Conservation (phyloP, 2,888 invertebrate genomes). For the Athalia circularis region DNA sequence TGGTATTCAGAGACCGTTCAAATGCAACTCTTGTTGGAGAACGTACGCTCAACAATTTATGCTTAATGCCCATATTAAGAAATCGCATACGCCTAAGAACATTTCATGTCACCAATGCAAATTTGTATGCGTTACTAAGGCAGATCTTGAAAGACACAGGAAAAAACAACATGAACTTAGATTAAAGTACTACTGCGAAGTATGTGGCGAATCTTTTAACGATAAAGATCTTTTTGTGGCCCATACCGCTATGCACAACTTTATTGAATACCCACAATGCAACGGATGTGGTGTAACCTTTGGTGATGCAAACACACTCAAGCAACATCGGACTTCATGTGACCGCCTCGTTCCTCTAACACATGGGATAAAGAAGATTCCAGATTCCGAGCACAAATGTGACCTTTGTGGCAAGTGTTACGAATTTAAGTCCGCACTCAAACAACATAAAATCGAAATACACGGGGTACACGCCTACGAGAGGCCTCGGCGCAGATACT, state of each 20-base stretch:
- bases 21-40: constrained; percentile 63
- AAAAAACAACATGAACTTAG: constrained; percentile 56
- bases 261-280: constrained; percentile 62
- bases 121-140: constrained; percentile 62
- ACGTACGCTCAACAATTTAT: constrained; percentile 65
- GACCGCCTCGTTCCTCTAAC: constrained; percentile 33
- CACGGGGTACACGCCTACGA: constrained; percentile 58
- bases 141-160: constrained; percentile 62
- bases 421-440: constrained; percentile 63
- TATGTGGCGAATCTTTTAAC: constrained; percentile 60
- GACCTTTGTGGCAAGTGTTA: constrained; percentile 60
- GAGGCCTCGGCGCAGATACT: constrained; percentile 57
- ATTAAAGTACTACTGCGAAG: constrained; percentile 58
- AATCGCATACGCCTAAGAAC: constrained; percentile 62
- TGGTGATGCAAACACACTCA: constrained; percentile 58
- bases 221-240: constrained; percentile 56
- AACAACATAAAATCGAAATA: constrained; percentile 62
- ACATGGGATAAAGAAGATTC: constrained; percentile 22
- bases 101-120: constrained; percentile 61
- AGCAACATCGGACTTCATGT: constrained; percentile 59
- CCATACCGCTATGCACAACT: constrained; percentile 61
- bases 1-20: constrained; percentile 65
- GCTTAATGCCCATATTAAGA: constrained; percentile 66
- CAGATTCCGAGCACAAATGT: constrained; percentile 57
- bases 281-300: constrained; percentile 61